phyloP scores from a whole-genome alignment of 2,888 invertebrate species.

The Cephonodes hylas region DNA sequence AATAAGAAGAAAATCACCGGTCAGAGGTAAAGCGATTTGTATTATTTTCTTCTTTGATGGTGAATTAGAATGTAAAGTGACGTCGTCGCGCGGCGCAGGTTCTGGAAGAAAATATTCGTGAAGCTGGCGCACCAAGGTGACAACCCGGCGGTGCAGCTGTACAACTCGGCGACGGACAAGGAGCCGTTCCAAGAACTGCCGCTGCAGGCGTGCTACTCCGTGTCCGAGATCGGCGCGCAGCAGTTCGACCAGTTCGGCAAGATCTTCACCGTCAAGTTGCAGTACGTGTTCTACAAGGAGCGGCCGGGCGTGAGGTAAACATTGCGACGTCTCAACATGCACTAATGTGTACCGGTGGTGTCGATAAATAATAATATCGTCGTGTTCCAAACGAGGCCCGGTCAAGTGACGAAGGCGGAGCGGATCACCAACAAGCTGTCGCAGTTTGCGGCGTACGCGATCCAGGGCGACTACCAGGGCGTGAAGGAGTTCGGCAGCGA shows the following conservation, averaged over 20 bases:
- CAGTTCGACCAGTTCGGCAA: constrained; percentile 99
- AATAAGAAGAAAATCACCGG: constrained; percentile 98
- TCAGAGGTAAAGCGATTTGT: constrained; percentile 75
- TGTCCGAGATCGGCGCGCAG: constrained; percentile 96
- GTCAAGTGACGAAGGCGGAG: constrained; percentile 96
- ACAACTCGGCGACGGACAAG: constrained; percentile 90
- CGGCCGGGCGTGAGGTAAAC: constrained; percentile 90
- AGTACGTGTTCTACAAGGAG: constrained; percentile 99
- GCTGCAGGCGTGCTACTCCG: constrained; percentile 95
- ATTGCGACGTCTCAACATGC: too few species aligned
- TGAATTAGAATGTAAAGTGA: too few species aligned
- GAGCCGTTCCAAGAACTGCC: constrained; percentile 98
- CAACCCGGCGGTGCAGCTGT: constrained; percentile 92
- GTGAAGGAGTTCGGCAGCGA: constrained; percentile 97
- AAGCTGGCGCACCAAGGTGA: constrained; percentile 89
- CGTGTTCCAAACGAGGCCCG: constrained; percentile 82
- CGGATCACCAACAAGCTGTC: constrained; percentile 94
- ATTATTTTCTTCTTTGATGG: too few species aligned
- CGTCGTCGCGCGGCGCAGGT: too few species aligned
- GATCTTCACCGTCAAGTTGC: constrained; percentile 98
- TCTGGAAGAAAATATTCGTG: constrained; percentile 98
- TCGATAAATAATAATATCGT: not conserved
- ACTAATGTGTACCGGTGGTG: too few species aligned
- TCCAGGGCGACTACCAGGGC: constrained; percentile 95
- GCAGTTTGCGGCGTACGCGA: constrained; percentile 96